Percentiles rank a stretch among this genome's conserved stretches.
phyloP scores from a whole-genome alignment of 2,113 vertebrate genomes.

The Chionomys nivalis region DNA sequence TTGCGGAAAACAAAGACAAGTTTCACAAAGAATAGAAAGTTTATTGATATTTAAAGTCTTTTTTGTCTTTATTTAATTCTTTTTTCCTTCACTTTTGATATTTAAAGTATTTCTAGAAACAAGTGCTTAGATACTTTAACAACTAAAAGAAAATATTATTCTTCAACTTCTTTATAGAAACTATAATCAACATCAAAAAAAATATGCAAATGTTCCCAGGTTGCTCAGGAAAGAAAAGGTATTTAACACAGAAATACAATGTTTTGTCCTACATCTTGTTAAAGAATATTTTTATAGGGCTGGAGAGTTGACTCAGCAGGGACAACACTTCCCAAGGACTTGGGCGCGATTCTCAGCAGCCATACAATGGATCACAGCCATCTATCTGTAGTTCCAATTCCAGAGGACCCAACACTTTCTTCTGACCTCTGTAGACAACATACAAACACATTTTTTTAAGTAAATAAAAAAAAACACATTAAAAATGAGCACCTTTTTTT shows the following conservation, averaged over 20 bases:
- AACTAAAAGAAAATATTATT: conserved; percentile 45
- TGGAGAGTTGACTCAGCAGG: neutral
- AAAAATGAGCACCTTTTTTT: neutral
- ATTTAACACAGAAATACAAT: neutral
- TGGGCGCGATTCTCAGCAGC: neutral
- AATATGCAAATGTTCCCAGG: neutral
- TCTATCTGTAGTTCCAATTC: neutral
- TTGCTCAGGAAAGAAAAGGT: neutral
- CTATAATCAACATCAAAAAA: neutral
- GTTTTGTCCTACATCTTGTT: neutral
- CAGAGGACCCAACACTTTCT: neutral
- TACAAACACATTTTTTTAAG: neutral
- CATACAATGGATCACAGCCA: neutral
- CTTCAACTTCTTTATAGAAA: neutral
- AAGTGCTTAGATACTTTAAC: conserved; percentile 7
- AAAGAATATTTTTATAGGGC: neutral
- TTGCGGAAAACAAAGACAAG: neutral
- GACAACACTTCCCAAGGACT: neutral
- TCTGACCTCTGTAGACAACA: neutral
- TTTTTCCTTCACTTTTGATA: neutral
- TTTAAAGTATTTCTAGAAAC: neutral
- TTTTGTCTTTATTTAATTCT: neutral
- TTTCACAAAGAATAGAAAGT: conserved; percentile 35
- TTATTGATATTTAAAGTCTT: neutral
- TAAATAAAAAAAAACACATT: neutral